Base-by-base conservation (phyloP, 2,888 invertebrate genomes). In the Abscondita cerata region DNA sequence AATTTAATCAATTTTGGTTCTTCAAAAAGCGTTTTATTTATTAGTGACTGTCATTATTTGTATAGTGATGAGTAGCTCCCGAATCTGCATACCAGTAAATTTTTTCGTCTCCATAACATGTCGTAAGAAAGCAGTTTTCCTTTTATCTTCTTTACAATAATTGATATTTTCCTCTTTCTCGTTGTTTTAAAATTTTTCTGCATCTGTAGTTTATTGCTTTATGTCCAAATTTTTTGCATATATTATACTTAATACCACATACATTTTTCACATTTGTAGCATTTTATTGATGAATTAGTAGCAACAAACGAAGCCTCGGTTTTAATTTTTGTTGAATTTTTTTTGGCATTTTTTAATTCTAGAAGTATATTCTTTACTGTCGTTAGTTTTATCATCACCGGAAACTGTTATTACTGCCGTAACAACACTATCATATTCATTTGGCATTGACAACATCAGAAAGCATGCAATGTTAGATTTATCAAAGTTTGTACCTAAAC, bases 401-500 rank as follows among this genome's bases (percentile, higher is more conserved):
- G 69, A 65, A 16, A 70, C 15, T 47, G 65, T 69, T 54, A 64
- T 63, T 34, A 70, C 70, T 8, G 69, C 67, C 25, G 70, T 70
- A n/a, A 68, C 66, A 16, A 72, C 56, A 34, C 41, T 54, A 48
- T 72, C 67, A 48, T 60, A 72, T 12, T 47, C 36, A 15, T 47
- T 52, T 6, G 70, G 68, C 51, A 72, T 50, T 20, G 68, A 71
- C 33, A 71, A 40, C 18, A 71, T 52, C 16, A 72, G 57, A 44
- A 70, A 67, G 48, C 68, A 69, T n/a, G 70, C 60, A 63, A 76
- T 77, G 50, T 76, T 76, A 1, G 70, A 74, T 67, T 79, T 76
- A 13, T 76, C 73, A 4, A 78, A 51, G 50, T 72, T 73, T 1
- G 73, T 76, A 20, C 79, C 77, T 12, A 77, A 72, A 1, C 73